Evolutionary conservation across 2,113 vertebrate species (phyloP), one percentile per base, ranked within the genome.

Genomic region (Abramis brama): DNA sequence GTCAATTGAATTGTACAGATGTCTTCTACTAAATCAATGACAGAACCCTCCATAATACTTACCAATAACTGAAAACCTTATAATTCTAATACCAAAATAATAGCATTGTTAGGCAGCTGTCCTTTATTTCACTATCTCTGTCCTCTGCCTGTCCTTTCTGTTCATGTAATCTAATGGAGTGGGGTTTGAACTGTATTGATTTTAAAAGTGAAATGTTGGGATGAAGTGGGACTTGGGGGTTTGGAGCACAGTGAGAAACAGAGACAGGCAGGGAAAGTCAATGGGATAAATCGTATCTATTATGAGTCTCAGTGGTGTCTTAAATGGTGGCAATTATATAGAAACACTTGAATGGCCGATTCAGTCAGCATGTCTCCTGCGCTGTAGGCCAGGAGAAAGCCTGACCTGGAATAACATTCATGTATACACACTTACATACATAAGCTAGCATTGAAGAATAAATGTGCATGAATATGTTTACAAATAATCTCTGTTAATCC

Each of bases 261-360:
- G 12, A 79, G 62, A 86, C 80, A 73, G 77, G 59, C 60, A 47
- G 45, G 19, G 25, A 79, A 64, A 81, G 68, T 74, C 84, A 85
- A 83, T 81, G 86, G 86, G 88, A 66, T 70, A 85, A 70, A 87
- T 71, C 66, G 77, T 87, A 85, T 87, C 80, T 71, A 86, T 91
- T 86, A 86, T 88, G 86, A 88, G 79, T 87, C 86, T 89, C 88
- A 87, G 85, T 89, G 87, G 88, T 87, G 30, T 70, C 87, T 89
- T 87, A 90, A 92, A 83, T 86, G 85, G 75, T 86, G 89, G 76
- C 88, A 88, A 86, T 89, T 89, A 88, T 90, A 81, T 66, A 25
- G 88, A 88, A 89, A 89, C 88, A 88, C 88, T 73, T 68, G 76
- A 76, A 87, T 89, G 86, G 86, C 30, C 62, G 68, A 86, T 87